Conservation (phyloP, 2,797 vertebrate species). For the Acrocephalus scirpaceus region DNA sequence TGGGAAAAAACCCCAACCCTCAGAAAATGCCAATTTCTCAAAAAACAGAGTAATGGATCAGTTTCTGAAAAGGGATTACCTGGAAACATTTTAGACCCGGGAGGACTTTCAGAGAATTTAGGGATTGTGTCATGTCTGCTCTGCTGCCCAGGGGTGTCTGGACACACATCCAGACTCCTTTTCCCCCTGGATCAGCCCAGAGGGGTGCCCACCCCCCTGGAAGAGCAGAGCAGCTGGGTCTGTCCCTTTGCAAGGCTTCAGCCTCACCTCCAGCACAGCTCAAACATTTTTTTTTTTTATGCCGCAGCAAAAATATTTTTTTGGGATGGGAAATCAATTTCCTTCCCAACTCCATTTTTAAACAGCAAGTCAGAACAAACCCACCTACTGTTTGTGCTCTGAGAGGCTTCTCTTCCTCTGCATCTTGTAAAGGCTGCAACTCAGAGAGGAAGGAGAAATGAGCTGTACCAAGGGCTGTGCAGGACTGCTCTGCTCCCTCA, state of each 20-base stretch:
- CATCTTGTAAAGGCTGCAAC: neutral
- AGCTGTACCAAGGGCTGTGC: neutral
- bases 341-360: slow-evolving; percentile 23
- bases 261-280: neutral
- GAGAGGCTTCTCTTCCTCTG: neutral
- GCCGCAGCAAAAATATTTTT: neutral
- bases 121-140: neutral
- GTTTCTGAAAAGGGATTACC: neutral
- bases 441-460: neutral
- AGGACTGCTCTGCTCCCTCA: neutral
- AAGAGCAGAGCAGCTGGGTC: neutral
- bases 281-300: neutral
- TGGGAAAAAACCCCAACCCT: neutral
- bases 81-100: neutral
- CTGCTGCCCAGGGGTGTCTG: neutral
- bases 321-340: neutral
- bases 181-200: neutral
- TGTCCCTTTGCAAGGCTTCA: neutral
- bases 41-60: neutral
- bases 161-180: neutral
- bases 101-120: neutral
- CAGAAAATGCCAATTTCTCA: neutral
- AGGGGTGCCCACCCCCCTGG: neutral
- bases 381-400: neutral
- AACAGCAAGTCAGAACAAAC: slow-evolving; percentile 23